Evolutionary conservation across 2,113 vertebrate genomes (phyloP), one percentile per base, ranked within the genome.

Genomic region (Myrmecophaga tridactyla): DNA sequence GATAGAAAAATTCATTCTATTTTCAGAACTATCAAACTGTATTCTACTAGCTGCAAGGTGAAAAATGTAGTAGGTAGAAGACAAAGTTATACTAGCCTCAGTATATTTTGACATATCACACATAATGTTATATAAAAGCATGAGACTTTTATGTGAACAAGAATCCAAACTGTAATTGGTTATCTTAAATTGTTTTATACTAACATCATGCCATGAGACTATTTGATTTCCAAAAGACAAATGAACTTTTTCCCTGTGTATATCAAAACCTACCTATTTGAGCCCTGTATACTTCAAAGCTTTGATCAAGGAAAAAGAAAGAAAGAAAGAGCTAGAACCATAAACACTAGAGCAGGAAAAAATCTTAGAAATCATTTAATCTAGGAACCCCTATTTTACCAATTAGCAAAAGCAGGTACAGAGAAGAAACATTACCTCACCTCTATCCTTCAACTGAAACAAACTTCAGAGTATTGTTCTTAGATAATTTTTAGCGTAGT

Each of bases 381-480:
- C 15, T 2, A 48, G 13, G 58, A 77, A 85, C 41, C 14, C 15
- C 69, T 76, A 65, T 70, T 93, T 91, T 56, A 77, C n/a, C 46
- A 53, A n/a, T 78, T 70, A 6, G 34, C 14, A 10, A 94, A 97
- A 94, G 53, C 70, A 60, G 21, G 82, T 39, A 86, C 10, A 11
- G 7, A 73, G 94, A 62, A 65, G 85, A 95, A 85, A 81, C 4
- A 25, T 0, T 4, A 81, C 73, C 94, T 96, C 65, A 88, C 76
- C 67, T 90, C 83, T 96, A 92, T 94, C 78, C 83, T 73, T 34
- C 88, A 90, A 82, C 13, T 39, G 2, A 84, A 69, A 46, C 8
- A 62, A 27, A 3, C 17, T 90, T 77, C 48, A 51, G 43, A 20
- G 43, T 46, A 34, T 41, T 17, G 53, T 12, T 9, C 3, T 86